Evolutionary conservation across 1,140 invertebrate genomes (phyloP).

Genomic region (Grapholita molesta): DNA sequence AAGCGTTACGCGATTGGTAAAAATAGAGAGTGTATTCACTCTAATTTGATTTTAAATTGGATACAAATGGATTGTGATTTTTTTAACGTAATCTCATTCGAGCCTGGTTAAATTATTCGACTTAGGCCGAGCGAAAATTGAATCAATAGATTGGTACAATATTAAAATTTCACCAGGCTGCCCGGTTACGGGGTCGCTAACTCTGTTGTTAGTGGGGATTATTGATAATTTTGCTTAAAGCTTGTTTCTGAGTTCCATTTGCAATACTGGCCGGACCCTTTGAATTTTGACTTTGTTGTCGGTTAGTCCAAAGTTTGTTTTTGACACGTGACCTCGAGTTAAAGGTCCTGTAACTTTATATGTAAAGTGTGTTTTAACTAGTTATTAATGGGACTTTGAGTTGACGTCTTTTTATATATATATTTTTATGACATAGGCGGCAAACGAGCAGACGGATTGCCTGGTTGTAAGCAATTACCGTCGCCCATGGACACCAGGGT

Average conservation of each 20-base stretch:
- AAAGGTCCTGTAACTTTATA: not conserved
- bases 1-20: constrained; percentile 50
- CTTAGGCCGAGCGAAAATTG: constrained; percentile 42
- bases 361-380: not conserved
- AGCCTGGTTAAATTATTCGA: constrained; percentile 40
- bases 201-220: constrained; percentile 10
- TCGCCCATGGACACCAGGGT: too few relatives aligned
- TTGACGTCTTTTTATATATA: too few relatives aligned
- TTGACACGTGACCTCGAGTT: not conserved
- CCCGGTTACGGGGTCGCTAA: not conserved
- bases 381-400: too few relatives aligned
- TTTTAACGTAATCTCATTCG: constrained; percentile 37
- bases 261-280: not conserved
- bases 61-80: constrained; percentile 58
- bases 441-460: too few relatives aligned
- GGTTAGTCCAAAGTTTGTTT: not conserved
- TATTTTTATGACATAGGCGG: too few relatives aligned
- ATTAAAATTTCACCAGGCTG: constrained; percentile 12
- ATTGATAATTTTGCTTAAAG: not conserved
- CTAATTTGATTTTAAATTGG: constrained; percentile 69
- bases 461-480: too few relatives aligned
- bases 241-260: not conserved
- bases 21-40: constrained; percentile 62
- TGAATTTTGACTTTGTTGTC: not conserved
- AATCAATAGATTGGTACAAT: constrained; percentile 29